These are phyloP conservation scores for Aphaenogaster floridana DNA, from an alignment of 1,140 invertebrate species.

Conservation along the genomic window DNA sequence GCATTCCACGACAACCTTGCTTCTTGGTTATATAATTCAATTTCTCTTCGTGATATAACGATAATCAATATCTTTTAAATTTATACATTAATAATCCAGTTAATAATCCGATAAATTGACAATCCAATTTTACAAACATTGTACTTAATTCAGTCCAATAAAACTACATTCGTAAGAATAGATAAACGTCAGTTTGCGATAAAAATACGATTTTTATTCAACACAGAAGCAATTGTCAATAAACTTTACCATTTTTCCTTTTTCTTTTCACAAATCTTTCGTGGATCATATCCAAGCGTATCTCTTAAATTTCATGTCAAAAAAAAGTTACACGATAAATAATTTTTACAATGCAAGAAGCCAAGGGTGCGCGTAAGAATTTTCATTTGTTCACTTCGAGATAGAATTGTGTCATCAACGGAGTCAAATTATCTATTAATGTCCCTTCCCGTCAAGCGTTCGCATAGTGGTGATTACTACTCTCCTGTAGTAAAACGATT, in stretches of 20 bases:
- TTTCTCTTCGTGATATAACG: slow-evolving; percentile 13
- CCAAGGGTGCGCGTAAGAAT: background rate
- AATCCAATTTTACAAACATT: slow-evolving; percentile 4
- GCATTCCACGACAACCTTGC: background rate
- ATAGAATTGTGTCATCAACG: background rate
- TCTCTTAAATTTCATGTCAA: background rate
- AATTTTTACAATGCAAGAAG: background rate
- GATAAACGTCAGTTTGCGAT: background rate
- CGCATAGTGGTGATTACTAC: background rate
- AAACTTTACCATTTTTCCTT: background rate
- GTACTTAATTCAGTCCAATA: background rate
- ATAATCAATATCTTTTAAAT: background rate
- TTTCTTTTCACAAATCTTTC: background rate
- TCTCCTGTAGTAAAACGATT: slow-evolving; percentile 9
- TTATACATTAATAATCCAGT: background rate
- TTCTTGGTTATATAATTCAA: slow-evolving; percentile 1
- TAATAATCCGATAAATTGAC: background rate
- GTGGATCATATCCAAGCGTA: background rate
- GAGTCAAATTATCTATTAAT: slow-evolving; percentile 7
- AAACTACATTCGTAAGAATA: background rate
- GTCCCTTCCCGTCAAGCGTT: background rate
- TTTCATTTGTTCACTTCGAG: background rate
- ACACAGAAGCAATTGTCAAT: background rate
- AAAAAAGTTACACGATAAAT: background rate
- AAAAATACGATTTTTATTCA: background rate